Percentiles rank a stretch among this genome's conserved stretches.
phyloP scores from a whole-genome alignment of 2,797 vertebrate genomes.

The Poeciliopsis turneri region DNA sequence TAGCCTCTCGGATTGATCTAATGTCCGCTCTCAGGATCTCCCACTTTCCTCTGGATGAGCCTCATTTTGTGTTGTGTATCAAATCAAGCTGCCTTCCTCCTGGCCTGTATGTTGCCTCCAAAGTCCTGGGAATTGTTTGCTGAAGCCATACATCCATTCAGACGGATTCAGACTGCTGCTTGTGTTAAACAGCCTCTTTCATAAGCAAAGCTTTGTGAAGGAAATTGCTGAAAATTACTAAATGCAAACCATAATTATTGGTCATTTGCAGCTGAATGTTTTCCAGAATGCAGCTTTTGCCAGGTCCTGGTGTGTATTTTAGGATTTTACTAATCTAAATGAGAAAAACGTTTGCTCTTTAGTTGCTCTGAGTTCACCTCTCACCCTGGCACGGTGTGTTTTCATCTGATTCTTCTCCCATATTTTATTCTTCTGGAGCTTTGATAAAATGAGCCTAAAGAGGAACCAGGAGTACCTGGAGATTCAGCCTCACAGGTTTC shows the following conservation, averaged over 20 bases:
- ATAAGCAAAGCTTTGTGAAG: conserved; percentile 76
- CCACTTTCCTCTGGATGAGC: conserved; percentile 70
- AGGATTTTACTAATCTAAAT: conserved; percentile 69
- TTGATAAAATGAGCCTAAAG: conserved; percentile 69
- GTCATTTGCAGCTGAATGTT: conserved; percentile 78
- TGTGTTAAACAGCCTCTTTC: conserved; percentile 80
- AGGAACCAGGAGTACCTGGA: conserved; percentile 7
- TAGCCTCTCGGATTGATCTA: conserved; percentile 57
- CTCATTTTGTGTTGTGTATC: conserved; percentile 69
- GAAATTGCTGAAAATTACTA: conserved; percentile 81
- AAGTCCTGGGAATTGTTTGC: conserved; percentile 61
- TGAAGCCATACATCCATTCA: too few relatives aligned
- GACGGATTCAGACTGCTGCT: conserved; percentile 64
- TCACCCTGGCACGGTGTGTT: conserved; percentile 40
- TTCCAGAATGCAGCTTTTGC: conserved; percentile 66
- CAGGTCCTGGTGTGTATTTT: conserved; percentile 72
- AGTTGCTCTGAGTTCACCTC: conserved; percentile 50
- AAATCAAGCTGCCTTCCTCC: conserved; percentile 63
- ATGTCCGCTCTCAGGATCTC: conserved; percentile 75
- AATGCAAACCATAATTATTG: conserved; percentile 79
- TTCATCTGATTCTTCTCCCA: conserved; percentile 36
- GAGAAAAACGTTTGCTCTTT: conserved; percentile 59
- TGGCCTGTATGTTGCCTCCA: conserved; percentile 68
- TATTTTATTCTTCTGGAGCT: conserved; percentile 70
- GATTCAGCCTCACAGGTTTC: neutral